These are phyloP conservation scores for Conger conger DNA, from an alignment of 2,113 vertebrate genomes.

Conservation along the genomic window DNA sequence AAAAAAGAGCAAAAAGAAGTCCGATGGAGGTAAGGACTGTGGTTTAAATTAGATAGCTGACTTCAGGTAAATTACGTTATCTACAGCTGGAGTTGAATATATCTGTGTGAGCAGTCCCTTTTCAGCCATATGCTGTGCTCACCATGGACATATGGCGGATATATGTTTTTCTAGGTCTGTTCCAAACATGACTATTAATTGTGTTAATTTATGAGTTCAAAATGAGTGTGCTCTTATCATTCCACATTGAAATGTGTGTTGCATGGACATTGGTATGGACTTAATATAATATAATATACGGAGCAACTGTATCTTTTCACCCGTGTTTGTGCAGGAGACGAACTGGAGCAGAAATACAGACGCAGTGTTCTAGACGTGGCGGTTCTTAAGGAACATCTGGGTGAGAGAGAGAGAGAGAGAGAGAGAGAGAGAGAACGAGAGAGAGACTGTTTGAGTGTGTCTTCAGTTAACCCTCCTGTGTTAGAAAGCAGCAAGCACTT, in stretches of 20 bases:
- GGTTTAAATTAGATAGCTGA: no score
- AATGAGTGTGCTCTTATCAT: no score
- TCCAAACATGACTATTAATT: no score
- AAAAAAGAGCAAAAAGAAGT: conserved; percentile 49
- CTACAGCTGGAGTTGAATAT: no score
- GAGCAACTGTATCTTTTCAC: neutral
- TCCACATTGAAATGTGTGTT: no score
- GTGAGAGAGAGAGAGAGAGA: conserved; percentile 50
- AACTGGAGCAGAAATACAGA: conserved; percentile 54
- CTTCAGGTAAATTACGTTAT: no score
- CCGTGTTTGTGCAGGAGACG: conserved; percentile 47
- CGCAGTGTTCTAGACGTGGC: conserved; percentile 61
- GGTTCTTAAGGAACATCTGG: conserved; percentile 62
- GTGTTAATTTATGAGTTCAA: no score
- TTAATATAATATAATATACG: neutral
- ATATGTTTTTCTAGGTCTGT: no score
- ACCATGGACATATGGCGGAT: no score
- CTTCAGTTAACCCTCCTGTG: neutral
- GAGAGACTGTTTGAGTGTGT: neutral
- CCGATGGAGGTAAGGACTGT: conserved; percentile 45
- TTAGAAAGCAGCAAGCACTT: no score
- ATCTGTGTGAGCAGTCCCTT: neutral
- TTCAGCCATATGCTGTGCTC: neutral
- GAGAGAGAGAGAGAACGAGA: neutral
- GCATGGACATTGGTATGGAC: neutral